Percentiles rank a stretch among this genome's conserved stretches.
Conservation (phyloP, 2,888 invertebrate genomes). For the Troilus luridus region DNA sequence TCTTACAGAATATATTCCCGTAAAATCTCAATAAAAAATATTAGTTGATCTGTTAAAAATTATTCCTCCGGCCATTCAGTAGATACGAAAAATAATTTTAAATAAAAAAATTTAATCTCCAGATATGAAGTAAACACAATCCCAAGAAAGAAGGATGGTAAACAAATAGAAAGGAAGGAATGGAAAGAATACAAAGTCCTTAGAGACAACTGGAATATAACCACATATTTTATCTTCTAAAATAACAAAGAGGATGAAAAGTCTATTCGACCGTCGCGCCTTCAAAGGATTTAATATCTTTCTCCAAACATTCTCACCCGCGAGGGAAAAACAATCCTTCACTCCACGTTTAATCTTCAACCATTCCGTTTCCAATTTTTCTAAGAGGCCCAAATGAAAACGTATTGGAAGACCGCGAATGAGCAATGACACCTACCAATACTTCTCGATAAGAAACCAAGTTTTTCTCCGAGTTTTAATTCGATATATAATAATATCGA, state of each 20-base stretch:
- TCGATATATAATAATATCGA: too few species aligned
- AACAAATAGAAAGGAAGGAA: neutral
- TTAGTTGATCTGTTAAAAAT: neutral
- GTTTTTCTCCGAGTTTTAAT: too few species aligned
- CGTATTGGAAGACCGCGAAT: neutral
- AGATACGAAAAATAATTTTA: neutral
- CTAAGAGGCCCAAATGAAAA: neutral
- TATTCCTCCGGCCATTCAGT: neutral
- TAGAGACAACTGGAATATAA: conserved; percentile 2
- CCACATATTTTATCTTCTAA: conserved; percentile 18
- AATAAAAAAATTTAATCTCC: neutral
- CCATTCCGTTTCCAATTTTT: neutral
- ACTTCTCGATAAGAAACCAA: neutral
- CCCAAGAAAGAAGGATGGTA: neutral
- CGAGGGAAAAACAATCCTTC: neutral
- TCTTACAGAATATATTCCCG: neutral
- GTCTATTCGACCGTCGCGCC: neutral
- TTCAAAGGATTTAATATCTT: conserved; percentile 30
- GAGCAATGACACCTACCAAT: neutral
- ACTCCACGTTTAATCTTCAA: neutral
- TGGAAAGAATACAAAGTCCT: neutral
- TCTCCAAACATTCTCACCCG: neutral
- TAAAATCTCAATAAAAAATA: neutral
- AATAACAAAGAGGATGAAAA: conserved; percentile 31
- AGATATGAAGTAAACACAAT: neutral